A percentile compares a stretch with the other conserved stretches of the same genome.
These are phyloP conservation scores for Bombus superbus DNA, from an alignment of 1,140 invertebrate species.

Conservation along the genomic window DNA sequence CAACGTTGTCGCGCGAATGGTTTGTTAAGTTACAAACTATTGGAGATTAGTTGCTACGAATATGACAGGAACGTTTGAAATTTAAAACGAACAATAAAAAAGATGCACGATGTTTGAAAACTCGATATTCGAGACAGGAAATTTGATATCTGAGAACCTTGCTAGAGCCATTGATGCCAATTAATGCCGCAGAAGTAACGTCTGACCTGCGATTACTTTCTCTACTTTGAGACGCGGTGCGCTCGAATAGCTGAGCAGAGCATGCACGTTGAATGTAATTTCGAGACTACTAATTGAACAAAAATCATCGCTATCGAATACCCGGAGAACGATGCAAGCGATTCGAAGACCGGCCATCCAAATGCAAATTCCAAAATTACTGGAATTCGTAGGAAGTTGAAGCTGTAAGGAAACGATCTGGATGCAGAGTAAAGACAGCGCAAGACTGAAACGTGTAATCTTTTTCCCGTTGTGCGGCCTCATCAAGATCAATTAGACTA, in stretches of 20 bases:
- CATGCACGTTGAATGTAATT: not conserved
- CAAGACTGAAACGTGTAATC: slow-evolving; percentile 53
- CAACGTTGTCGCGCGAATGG: not conserved
- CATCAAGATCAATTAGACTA: slow-evolving; percentile 68
- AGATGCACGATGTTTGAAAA: not conserved
- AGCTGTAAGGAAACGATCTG: not conserved
- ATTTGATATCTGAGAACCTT: not conserved
- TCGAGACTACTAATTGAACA: not conserved
- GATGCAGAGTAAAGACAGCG: slow-evolving; percentile 1
- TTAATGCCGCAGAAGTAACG: not conserved
- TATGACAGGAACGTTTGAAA: not conserved
- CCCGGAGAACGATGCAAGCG: not conserved
- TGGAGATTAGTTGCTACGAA: no score
- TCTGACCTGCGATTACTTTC: not conserved
- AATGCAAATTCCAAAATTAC: slow-evolving; percentile 15
- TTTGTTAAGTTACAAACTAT: no score
- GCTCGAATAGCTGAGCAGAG: not conserved
- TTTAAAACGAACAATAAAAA: not conserved
- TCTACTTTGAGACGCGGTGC: not conserved
- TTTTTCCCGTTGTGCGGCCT: slow-evolving; percentile 56
- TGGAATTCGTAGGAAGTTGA: not conserved
- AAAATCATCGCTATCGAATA: not conserved
- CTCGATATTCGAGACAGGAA: not conserved
- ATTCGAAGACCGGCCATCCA: not conserved
- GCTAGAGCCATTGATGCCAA: not conserved